Percentiles rank a stretch among this genome's conserved stretches.
Conservation (phyloP, 2,113 vertebrate genomes). For the Hippocampus zosterae region DNA sequence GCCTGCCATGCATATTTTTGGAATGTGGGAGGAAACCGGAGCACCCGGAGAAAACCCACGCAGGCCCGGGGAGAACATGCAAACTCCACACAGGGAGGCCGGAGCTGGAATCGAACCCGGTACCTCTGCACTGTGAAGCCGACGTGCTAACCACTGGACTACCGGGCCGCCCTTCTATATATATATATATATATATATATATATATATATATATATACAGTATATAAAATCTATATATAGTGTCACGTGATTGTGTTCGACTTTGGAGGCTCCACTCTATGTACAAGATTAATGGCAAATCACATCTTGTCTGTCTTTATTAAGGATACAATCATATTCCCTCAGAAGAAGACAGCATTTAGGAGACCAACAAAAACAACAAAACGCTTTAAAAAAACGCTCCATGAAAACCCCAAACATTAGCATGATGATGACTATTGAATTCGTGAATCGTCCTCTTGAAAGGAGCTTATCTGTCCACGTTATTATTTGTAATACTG, state of each 20-base stretch:
- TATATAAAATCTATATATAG: too few relatives aligned
- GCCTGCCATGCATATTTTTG: too few relatives aligned
- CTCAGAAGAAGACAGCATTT: not conserved
- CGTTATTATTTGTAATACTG: slow-evolving; percentile 65
- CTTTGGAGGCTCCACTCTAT: not conserved
- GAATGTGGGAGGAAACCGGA: too few relatives aligned
- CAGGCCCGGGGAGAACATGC: too few relatives aligned
- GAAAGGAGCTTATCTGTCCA: slow-evolving; percentile 59
- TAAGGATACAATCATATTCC: not conserved
- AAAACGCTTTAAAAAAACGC: not conserved
- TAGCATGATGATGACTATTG: slow-evolving; percentile 40
- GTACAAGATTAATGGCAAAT: not conserved
- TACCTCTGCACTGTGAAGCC: too few relatives aligned
- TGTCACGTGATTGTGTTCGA: not conserved
- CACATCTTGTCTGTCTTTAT: not conserved
- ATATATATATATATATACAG: too few relatives aligned
- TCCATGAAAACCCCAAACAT: slow-evolving; percentile 42
- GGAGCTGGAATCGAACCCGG: too few relatives aligned
- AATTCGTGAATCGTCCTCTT: slow-evolving; percentile 50
- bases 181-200: too few relatives aligned
- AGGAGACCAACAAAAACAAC: not conserved
- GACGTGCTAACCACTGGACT: too few relatives aligned
- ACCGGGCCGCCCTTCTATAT: too few relatives aligned
- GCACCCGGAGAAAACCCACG: too few relatives aligned
- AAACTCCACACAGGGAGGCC: too few relatives aligned